Base-by-base conservation (phyloP, 2,797 vertebrate genomes). In the Epinephelus malabaricus region DNA sequence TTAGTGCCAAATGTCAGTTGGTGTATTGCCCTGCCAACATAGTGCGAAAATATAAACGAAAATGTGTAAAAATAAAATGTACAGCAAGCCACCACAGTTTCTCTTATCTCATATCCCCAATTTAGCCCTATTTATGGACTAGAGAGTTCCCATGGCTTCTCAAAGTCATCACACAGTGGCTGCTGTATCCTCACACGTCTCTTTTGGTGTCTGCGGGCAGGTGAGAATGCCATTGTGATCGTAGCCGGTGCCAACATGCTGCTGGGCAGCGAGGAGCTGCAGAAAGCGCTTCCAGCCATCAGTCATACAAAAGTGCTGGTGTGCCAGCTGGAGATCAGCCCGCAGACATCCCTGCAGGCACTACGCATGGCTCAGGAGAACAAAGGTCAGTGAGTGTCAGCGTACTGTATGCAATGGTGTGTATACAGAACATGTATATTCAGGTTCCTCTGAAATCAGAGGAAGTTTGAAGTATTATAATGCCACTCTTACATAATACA, bases 191-290 rank as follows among this genome's bases (percentile, higher is more conserved):
- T 73, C 38, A 80, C 51, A 30, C 11, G 0, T 73, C 15, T 78
- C 62, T 72, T 7, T 58, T 72, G 50, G 12, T 18, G 66, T 81
- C 58, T 38, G 17, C 7, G 63, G 34, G 46, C 92, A 99, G 98
- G 98, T 87, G 96, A 99, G 93, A 99, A 99, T 69, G 96, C 97
- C 91, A 98, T 99, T 59, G 96, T 99, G 79, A 98, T 99, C 30
- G 97, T 99, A 73, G 97, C 98, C 6, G 98, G 98, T 84, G 98
- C 98, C 84, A 99, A 99, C 92, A 93, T 99, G 91, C 94, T 98
- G 90, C 93, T 99, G 89, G 95, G 94, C 76, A 76, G 47, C 12
- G 94, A 95, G 82, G 97, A 98, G 79, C 95, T 99, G 81, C 94
- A 88, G 76, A 69, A 79, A 30, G 96, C 96, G 79, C 94, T 94